phyloP scores from a whole-genome alignment of 2,888 invertebrate genomes.

The Tachina fera region DNA sequence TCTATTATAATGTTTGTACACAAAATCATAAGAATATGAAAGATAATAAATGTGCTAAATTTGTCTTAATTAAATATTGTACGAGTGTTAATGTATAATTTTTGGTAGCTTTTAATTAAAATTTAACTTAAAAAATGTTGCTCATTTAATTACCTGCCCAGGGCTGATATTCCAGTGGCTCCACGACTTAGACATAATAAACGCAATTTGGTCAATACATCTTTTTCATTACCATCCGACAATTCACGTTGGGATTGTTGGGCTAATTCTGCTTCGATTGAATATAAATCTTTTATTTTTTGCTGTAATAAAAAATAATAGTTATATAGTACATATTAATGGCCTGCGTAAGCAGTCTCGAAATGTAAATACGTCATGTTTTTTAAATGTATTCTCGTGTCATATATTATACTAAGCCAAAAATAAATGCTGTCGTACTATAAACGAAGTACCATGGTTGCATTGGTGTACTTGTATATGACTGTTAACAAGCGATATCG shows the following conservation, averaged over 20 bases:
- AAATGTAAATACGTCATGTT: too few species aligned
- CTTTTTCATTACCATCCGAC: conserved; percentile 85
- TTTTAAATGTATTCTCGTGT: too few species aligned
- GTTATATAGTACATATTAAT: too few species aligned
- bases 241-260: conserved; percentile 89
- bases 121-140: background rate
- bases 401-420: too few species aligned
- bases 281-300: conserved; percentile 77
- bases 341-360: too few species aligned
- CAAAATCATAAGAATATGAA: conserved; percentile 31
- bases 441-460: too few species aligned
- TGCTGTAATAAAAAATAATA: conserved; percentile 57
- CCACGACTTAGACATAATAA: conserved; percentile 93
- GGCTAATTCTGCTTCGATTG: conserved; percentile 90
- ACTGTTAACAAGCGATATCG: too few species aligned
- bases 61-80: conserved; percentile 56
- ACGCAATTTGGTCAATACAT: conserved; percentile 92
- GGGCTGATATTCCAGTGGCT: conserved; percentile 93
- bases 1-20: conserved; percentile 82
- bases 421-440: too few species aligned
- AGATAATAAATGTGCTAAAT: conserved; percentile 50
- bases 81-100: background rate
- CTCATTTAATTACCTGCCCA: conserved; percentile 87
- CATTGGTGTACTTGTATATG: too few species aligned
- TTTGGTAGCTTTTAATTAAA: background rate